Conservation (phyloP, 2,888 invertebrate species). For the Sinohyriopsis cumingii region DNA sequence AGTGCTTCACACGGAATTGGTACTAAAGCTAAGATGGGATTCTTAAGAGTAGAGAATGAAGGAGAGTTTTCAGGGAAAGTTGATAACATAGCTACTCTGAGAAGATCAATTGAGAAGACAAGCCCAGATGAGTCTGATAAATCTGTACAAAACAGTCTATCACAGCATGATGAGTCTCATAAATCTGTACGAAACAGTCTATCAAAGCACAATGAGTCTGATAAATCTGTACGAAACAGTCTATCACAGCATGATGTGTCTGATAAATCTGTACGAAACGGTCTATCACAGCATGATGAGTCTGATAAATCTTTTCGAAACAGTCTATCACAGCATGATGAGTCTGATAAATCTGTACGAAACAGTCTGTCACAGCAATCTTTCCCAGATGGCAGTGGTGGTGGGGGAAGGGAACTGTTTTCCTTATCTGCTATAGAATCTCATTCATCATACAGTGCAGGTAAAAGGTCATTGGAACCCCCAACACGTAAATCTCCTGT, state of each 20-base stretch:
- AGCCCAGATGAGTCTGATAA: conserved; percentile 6
- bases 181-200: not conserved
- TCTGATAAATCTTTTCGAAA: not conserved
- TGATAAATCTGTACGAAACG: not conserved
- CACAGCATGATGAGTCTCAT: conserved; percentile 3
- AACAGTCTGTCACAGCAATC: conserved; percentile 18
- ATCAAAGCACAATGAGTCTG: not conserved
- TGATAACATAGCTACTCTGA: no score
- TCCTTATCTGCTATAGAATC: not conserved
- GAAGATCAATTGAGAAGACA: no score
- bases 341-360: conserved; percentile 3
- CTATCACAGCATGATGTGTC: conserved; percentile 1
- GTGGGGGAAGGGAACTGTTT: conserved; percentile 2
- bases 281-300: conserved; percentile 1
- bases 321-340: not conserved
- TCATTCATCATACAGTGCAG: not conserved
- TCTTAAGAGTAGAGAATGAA: no score
- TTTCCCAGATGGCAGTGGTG: conserved; percentile 15
- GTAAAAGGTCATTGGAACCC: no score
- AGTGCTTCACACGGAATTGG: no score
- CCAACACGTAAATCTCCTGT: no score
- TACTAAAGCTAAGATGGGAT: no score
- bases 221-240: not conserved
- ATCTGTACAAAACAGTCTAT: not conserved
- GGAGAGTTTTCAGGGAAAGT: no score